These are phyloP conservation scores for Piaya cayana DNA, from an alignment of 2,113 vertebrate genomes.

Conservation along the genomic window DNA sequence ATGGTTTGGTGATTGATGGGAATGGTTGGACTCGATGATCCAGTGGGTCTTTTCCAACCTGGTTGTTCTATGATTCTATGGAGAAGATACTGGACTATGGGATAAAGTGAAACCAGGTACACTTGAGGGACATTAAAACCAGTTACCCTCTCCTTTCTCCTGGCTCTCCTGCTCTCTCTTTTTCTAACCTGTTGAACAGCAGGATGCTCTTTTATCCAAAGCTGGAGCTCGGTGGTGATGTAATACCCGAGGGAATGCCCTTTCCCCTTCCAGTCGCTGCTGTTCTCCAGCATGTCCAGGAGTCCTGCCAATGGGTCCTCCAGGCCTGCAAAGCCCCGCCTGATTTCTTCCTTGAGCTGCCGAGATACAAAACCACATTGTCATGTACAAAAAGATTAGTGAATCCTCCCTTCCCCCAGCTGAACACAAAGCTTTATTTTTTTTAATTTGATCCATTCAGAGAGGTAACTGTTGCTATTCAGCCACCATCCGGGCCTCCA, in stretches of 20 bases:
- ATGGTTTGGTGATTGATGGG: too few species aligned
- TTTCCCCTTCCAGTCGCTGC: background rate
- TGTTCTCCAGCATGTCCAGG: constrained; percentile 62
- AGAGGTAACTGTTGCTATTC: constrained; percentile 74
- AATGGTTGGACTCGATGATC: too few species aligned
- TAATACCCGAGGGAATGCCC: constrained; percentile 40
- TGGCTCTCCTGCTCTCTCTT: background rate
- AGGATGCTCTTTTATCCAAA: constrained; percentile 59
- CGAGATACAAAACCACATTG: constrained; percentile 59
- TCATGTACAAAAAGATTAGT: constrained; percentile 36
- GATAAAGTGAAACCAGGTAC: background rate
- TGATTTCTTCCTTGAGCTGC: constrained; percentile 69
- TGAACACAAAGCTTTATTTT: constrained; percentile 44
- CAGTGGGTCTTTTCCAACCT: too few species aligned
- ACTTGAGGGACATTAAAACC: background rate
- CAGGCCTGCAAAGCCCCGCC: constrained; percentile 48
- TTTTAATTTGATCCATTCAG: constrained; percentile 68
- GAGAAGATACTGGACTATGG: background rate
- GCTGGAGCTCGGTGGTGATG: constrained; percentile 39
- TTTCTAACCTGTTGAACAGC: constrained; percentile 62
- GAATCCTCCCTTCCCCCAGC: constrained; percentile 33
- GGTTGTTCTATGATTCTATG: too few species aligned
- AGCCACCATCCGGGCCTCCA: constrained; percentile 59
- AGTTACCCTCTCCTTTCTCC: background rate
- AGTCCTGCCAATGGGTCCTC: constrained; percentile 46